These are phyloP conservation scores for Neodon shergylaensis DNA, from an alignment of 2,113 vertebrate genomes.

Conservation along the genomic window DNA sequence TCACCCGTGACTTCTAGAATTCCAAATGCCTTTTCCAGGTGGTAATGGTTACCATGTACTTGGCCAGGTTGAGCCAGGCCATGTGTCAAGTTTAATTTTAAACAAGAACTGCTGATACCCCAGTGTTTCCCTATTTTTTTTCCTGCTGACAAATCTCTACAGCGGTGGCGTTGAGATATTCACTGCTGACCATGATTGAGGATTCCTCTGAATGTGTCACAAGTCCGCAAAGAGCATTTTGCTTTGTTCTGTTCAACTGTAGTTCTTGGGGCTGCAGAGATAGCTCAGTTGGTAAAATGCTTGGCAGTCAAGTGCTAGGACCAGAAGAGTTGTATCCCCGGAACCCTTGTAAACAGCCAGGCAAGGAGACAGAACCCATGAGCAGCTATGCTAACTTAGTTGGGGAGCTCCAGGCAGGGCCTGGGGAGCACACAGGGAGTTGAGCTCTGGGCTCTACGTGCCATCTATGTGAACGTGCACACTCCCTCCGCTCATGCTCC, in stretches of 20 bases:
- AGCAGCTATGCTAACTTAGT: no score
- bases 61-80: neutral
- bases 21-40: neutral
- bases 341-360: neutral
- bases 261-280: neutral
- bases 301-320: neutral
- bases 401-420: no score
- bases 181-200: neutral
- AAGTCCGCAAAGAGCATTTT: slow-evolving; percentile 25
- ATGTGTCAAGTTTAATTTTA: neutral
- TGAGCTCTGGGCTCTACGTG: neutral
- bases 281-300: neutral
- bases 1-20: neutral
- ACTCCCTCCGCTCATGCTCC: no score
- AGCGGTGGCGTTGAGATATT: neutral
- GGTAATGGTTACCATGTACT: neutral
- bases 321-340: neutral
- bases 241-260: slow-evolving; percentile 29
- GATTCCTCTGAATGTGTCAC: neutral
- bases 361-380: no score
- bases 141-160: neutral
- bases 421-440: no score
- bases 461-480: neutral
- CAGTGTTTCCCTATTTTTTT: neutral
- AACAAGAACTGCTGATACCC: neutral